Evolutionary conservation across 2,797 vertebrate genomes (phyloP).

Genomic region (Takifugu rubripes): DNA sequence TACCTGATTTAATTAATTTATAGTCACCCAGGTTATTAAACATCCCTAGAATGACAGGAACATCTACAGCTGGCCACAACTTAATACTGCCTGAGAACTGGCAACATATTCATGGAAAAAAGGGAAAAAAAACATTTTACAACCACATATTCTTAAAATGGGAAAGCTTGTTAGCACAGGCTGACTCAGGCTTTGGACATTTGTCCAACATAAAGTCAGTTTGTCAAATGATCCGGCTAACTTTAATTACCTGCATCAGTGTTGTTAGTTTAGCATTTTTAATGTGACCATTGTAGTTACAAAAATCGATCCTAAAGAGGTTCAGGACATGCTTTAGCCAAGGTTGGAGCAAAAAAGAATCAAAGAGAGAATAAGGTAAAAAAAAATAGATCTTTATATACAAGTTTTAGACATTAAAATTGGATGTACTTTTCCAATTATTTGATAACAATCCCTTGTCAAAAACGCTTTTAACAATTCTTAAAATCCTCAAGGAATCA

Average conservation of each 20-base stretch:
- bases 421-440: slow-evolving; percentile 70
- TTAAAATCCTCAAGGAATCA: slow-evolving; percentile 61
- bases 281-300: background rate
- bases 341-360: background rate
- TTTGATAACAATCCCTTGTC: slow-evolving; percentile 71
- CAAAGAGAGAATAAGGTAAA: slow-evolving; percentile 15
- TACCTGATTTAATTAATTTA: too few species aligned
- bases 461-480: slow-evolving; percentile 57
- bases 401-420: slow-evolving; percentile 59
- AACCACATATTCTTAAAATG: slow-evolving; percentile 42
- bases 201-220: slow-evolving; percentile 15
- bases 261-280: slow-evolving; percentile 12
- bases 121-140: slow-evolving; percentile 42
- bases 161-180: slow-evolving; percentile 12
- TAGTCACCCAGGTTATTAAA: too few species aligned
- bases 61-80: too few species aligned
- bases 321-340: background rate
- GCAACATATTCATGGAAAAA: slow-evolving; percentile 12
- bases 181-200: background rate
- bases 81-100: too few species aligned
- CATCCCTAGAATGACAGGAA: too few species aligned
- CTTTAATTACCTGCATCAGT: slow-evolving; percentile 8
- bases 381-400: slow-evolving; percentile 40
- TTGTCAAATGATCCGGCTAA: slow-evolving; percentile 13
- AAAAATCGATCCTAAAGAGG: slow-evolving; percentile 2